These are phyloP conservation scores for Semnornis frantzii DNA, from an alignment of 2,113 vertebrate species.

Conservation along the genomic window DNA sequence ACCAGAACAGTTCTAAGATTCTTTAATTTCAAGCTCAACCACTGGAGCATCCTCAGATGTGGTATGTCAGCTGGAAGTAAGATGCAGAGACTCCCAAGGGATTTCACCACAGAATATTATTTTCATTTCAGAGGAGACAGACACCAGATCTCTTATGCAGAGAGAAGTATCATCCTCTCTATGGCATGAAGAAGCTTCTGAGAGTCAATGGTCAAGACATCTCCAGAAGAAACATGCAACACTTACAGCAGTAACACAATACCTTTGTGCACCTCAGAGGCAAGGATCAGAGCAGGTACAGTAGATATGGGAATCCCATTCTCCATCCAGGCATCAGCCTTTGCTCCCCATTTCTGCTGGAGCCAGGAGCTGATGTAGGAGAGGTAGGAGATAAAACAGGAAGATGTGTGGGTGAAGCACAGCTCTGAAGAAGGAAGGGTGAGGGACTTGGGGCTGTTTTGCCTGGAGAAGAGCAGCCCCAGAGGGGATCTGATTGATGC, in stretches of 20 bases:
- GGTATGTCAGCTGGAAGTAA: not conserved
- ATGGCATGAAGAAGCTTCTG: not conserved
- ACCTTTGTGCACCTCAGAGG: not conserved
- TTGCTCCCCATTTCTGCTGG: not conserved
- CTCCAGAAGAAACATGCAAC: not conserved
- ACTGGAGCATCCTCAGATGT: not conserved
- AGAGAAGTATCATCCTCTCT: not conserved
- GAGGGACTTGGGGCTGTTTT: not conserved
- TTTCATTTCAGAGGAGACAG: not conserved
- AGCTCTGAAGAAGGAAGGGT: not conserved
- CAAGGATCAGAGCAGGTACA: fast-evolving
- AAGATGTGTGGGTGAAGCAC: not conserved
- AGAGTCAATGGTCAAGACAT: not conserved
- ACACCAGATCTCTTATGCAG: not conserved
- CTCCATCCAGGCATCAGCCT: not conserved
- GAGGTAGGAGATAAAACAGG: not conserved
- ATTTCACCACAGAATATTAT: not conserved
- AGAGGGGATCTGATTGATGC: too few species aligned
- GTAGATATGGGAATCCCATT: not conserved
- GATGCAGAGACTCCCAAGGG: not conserved
- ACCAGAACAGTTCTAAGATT: too few species aligned
- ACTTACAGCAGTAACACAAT: too few species aligned
- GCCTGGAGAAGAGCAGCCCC: too few species aligned
- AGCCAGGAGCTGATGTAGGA: not conserved
- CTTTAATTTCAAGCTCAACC: not conserved